These are phyloP conservation scores for Engystomops pustulosus DNA, from an alignment of 2,113 vertebrate species.

Conservation along the genomic window DNA sequence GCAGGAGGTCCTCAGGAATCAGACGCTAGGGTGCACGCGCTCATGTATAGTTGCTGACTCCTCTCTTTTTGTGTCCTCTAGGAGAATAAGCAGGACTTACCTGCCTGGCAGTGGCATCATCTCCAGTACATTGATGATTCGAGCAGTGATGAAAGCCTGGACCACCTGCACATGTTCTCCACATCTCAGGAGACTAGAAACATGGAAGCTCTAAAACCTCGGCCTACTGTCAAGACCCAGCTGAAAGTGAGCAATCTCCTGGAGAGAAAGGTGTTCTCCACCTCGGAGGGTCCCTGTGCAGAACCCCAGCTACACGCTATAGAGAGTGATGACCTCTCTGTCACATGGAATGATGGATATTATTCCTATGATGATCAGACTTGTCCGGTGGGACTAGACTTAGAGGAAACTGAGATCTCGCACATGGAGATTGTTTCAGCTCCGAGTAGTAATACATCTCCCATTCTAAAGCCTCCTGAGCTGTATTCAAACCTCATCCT, in stretches of 20 bases:
- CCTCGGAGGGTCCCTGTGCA: background rate
- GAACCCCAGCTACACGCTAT: too few species aligned
- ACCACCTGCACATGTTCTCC: background rate
- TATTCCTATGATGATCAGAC: background rate
- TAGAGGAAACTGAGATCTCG: background rate
- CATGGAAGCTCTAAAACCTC: background rate
- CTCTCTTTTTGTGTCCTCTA: background rate
- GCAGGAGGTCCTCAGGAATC: too few species aligned
- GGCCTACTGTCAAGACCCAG: background rate
- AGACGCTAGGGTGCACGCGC: too few species aligned
- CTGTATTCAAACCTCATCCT: background rate
- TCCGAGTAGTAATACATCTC: background rate
- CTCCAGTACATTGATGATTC: slow-evolving; percentile 45
- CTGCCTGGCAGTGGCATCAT: slow-evolving; percentile 59
- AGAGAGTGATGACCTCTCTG: background rate
- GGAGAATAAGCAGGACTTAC: slow-evolving; percentile 62
- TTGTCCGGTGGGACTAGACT: background rate
- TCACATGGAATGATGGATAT: background rate
- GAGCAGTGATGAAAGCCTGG: slow-evolving; percentile 58
- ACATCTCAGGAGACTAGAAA: background rate
- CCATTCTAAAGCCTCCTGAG: background rate
- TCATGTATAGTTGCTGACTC: background rate
- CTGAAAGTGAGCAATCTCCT: background rate
- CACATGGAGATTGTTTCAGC: background rate
- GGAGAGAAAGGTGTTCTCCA: background rate